Conservation (phyloP, 2,113 vertebrate species). For the Coturnix japonica region DNA sequence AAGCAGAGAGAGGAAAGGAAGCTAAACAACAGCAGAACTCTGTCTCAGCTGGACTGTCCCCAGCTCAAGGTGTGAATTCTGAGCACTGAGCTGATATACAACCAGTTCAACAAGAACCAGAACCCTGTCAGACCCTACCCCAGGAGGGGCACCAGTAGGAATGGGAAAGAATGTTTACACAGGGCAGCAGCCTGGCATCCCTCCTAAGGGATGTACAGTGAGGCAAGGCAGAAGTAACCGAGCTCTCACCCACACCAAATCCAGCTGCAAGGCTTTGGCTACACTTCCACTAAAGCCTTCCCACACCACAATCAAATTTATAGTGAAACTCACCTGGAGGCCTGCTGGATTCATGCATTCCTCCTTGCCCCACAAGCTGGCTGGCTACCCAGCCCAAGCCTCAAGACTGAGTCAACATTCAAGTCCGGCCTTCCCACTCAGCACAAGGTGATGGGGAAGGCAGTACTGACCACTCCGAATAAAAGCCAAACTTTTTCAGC, state of each 20-base stretch:
- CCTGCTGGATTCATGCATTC: neutral
- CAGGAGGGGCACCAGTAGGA: neutral
- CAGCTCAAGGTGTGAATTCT: neutral
- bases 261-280: neutral
- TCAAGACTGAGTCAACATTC: neutral
- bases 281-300: neutral
- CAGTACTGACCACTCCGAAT: neutral
- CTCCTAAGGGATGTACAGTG: neutral
- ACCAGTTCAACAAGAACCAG: neutral
- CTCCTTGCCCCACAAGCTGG: neutral
- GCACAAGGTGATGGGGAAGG: neutral
- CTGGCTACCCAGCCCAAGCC: neutral
- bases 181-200: neutral
- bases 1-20: neutral
- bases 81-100: neutral
- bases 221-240: neutral
- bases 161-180: neutral
- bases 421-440: neutral
- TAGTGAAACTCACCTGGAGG: neutral
- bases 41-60: neutral
- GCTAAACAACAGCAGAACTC: neutral
- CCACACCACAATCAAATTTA: neutral
- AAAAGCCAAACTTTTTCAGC: neutral
- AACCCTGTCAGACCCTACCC: neutral
- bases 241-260: neutral